phyloP scores from a whole-genome alignment of 2,888 invertebrate genomes.

The Hipparchia sbordonii region DNA sequence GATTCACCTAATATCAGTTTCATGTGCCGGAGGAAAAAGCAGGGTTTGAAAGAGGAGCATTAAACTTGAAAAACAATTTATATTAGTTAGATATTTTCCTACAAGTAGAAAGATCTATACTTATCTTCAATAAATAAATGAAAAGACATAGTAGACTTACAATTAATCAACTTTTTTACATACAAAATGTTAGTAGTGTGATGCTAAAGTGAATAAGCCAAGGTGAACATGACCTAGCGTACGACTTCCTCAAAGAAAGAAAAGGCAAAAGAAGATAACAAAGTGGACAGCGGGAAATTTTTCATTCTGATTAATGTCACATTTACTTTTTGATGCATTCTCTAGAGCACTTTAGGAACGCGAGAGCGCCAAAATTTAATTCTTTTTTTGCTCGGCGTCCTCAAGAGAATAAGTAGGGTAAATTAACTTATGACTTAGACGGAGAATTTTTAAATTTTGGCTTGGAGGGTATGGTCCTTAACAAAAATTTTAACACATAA shows the following conservation, averaged over 20 bases:
- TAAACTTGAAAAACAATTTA: no score
- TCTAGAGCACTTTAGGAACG: constrained; percentile 12
- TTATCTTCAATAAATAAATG: no score
- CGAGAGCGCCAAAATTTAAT: constrained; percentile 12
- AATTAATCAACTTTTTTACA: neutral
- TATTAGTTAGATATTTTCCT: no score
- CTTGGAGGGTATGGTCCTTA: neutral
- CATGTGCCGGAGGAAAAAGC: no score
- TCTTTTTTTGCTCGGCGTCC: constrained; percentile 3
- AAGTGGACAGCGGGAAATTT: constrained; percentile 17
- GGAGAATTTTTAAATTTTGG: neutral
- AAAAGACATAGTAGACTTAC: no score
- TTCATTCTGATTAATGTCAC: constrained; percentile 22
- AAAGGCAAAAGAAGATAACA: constrained; percentile 1
- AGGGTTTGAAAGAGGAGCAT: no score
- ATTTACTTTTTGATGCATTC: constrained; percentile 22
- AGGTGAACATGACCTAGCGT: constrained; percentile 1
- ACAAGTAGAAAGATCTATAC: no score
- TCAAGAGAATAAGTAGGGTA: constrained; percentile 13
- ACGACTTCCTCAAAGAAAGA: neutral
- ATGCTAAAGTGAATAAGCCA: neutral
- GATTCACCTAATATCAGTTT: no score
- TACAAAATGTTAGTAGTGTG: neutral
- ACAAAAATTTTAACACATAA: neutral
- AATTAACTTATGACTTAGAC: neutral